Conservation (phyloP, 2,113 vertebrate species). For the Eurystomus gularis region DNA sequence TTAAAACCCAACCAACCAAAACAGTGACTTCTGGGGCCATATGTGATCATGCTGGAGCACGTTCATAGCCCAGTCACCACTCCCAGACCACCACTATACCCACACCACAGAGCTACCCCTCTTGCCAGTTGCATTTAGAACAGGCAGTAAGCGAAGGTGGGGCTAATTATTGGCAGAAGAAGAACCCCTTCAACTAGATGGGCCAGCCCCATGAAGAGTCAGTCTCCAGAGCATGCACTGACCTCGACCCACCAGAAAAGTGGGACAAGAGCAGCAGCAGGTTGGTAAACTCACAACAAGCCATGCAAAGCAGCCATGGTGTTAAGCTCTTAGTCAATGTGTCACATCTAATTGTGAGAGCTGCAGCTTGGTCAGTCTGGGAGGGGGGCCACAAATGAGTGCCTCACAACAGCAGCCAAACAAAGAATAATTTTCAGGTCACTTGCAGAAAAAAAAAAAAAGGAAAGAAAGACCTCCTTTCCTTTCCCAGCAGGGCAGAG, state of each 20-base stretch:
- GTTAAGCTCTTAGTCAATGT: accelerated
- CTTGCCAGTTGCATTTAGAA: background rate
- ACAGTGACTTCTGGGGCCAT: background rate
- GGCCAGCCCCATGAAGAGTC: accelerated
- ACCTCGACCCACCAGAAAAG: background rate
- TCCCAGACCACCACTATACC: background rate
- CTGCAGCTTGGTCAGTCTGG: background rate
- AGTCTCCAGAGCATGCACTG: background rate
- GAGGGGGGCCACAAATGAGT: background rate
- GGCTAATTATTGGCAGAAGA: background rate
- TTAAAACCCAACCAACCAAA: background rate
- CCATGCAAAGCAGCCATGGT: accelerated
- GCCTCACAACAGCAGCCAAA: background rate
- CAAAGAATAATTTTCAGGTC: background rate
- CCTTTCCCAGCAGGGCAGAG: background rate
- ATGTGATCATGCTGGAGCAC: background rate
- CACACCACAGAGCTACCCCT: background rate
- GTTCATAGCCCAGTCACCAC: background rate
- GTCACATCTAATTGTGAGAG: accelerated
- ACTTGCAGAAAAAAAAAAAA: background rate
- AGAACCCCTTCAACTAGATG: background rate
- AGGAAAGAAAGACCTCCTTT: background rate
- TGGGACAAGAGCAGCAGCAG: no score
- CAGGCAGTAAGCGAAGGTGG: background rate
- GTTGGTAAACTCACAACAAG: background rate